phyloP scores from a whole-genome alignment of 2,797 vertebrate genomes.

The Geotrypetes seraphini region DNA sequence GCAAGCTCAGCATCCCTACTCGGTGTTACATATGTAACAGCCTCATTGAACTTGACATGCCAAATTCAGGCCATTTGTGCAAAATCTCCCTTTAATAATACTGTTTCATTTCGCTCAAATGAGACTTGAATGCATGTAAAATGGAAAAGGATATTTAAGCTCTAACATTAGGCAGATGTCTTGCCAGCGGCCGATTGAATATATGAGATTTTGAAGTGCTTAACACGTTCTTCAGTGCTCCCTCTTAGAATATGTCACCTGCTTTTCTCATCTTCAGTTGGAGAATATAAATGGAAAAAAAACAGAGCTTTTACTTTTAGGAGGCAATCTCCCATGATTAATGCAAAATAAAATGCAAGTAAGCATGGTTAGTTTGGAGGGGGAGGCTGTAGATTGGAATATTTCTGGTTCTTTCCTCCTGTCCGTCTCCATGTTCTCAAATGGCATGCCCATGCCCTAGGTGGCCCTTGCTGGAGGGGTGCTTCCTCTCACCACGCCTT shows the following conservation, averaged over 20 bases:
- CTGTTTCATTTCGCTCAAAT: slow-evolving; percentile 75
- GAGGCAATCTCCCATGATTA: slow-evolving; percentile 2
- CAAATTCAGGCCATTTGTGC: slow-evolving; percentile 95
- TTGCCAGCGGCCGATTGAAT: slow-evolving; percentile 58
- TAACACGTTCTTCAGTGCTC: slow-evolving; percentile 52
- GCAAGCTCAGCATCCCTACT: slow-evolving; percentile 50
- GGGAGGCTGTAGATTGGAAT: too few relatives aligned
- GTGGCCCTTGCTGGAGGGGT: too few relatives aligned
- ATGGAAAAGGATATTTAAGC: slow-evolving; percentile 74
- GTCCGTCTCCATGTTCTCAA: too few relatives aligned
- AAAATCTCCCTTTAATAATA: slow-evolving; percentile 94
- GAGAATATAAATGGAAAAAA: slow-evolving; percentile 76
- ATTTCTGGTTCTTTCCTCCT: too few relatives aligned
- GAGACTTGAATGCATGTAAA: slow-evolving; percentile 79
- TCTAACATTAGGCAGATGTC: slow-evolving; percentile 73
- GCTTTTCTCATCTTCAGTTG: slow-evolving; percentile 31
- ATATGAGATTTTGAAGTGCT: slow-evolving; percentile 69
- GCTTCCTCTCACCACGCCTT: too few relatives aligned
- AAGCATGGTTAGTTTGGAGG: too few relatives aligned
- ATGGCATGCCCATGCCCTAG: too few relatives aligned
- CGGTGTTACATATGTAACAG: slow-evolving; percentile 63
- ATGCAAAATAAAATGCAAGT: background rate
- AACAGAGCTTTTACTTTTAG: slow-evolving; percentile 37
- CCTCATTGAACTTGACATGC: slow-evolving; percentile 93
- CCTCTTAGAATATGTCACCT: slow-evolving; percentile 43